Evolutionary conservation across 2,113 vertebrate species (phyloP), one percentile per base, ranked within the genome.

Genomic region (Oreochromis tanganicae): DNA sequence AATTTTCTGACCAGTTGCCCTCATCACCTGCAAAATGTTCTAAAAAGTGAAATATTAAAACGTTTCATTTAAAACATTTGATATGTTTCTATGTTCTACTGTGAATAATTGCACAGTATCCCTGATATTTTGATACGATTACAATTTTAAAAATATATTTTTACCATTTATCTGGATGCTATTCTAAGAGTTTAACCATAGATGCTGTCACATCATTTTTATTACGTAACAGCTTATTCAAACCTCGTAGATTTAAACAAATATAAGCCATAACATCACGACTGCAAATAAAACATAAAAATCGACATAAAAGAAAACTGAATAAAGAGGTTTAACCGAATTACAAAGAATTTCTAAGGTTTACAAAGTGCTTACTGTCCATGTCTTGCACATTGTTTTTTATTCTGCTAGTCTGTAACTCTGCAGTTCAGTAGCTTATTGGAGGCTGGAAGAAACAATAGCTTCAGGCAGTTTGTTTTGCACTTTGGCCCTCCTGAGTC

Each of bases 11-110:
- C 38, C 36, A 16, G 36, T 14, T 71, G 66, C 41, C 12, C 41
- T 71, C 36, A 24, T 71, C 9, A 71, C n/a, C n/a, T 43, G 66
- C 66, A 71, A 71, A 71, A 71, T 71, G 5, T 43, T 68, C 34
- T 2, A 21, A 68, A 34, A 68, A 38, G 14, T 68, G 6, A 21
- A 68, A 68, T 68, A 41, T 38, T 68, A 21, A 68, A 41, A 68
- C 2, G 0, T 68, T 21, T 68, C 0, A 41, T 68, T 41, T 68
- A 41, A 21, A 68, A 0, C 63, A 68, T 14, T 68, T 68, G 11
- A 68, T 68, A 21, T 41, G 36, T 68, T 41, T 68, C 36, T 68
- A 41, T 68, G 63, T 21, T 68, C 63, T 41, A 41, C 21, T 68
- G 36, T 41, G 63, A 68, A 68, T 68, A 68, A 68, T 68, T 68